phyloP scores from a whole-genome alignment of 2,797 vertebrate species.

The Sebastes minor region DNA sequence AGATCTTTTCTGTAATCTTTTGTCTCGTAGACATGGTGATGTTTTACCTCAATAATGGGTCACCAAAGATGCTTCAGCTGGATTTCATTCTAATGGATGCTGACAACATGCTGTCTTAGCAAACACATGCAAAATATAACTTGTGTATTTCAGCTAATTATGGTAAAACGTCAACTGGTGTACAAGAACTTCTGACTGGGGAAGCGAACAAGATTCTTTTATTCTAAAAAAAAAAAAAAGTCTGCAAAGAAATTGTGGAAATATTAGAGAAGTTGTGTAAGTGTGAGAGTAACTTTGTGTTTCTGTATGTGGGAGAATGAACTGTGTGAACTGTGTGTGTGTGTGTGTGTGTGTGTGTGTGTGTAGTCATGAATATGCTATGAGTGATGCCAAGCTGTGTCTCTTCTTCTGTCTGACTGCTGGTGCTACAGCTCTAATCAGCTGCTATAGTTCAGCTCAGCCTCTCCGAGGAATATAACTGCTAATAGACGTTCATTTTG shows the following conservation, averaged over 20 bases:
- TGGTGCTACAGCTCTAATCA: conserved; percentile 23
- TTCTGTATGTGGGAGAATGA: not conserved
- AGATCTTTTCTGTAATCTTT: not conserved
- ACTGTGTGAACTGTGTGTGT: not conserved
- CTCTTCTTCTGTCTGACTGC: conserved; percentile 9
- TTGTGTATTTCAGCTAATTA: not conserved
- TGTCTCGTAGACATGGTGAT: not conserved
- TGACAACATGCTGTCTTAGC: not conserved
- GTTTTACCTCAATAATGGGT: not conserved
- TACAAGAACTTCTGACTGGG: not conserved
- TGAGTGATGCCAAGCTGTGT: conserved; percentile 6
- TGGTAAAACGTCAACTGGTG: not conserved
- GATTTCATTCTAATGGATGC: not conserved
- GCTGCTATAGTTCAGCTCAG: conserved; percentile 7
- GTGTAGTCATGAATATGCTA: conserved; percentile 16
- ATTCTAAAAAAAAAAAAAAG: not conserved
- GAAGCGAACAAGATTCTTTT: not conserved
- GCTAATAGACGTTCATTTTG: not conserved
- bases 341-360: not conserved
- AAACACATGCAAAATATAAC: not conserved
- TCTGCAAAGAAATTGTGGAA: not conserved
- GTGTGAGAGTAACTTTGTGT: not conserved
- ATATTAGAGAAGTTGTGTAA: not conserved
- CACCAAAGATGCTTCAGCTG: not conserved
- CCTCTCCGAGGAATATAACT: not conserved